Base-by-base conservation (phyloP, 1,140 invertebrate species). In the Carcinoscorpius rotundicauda region DNA sequence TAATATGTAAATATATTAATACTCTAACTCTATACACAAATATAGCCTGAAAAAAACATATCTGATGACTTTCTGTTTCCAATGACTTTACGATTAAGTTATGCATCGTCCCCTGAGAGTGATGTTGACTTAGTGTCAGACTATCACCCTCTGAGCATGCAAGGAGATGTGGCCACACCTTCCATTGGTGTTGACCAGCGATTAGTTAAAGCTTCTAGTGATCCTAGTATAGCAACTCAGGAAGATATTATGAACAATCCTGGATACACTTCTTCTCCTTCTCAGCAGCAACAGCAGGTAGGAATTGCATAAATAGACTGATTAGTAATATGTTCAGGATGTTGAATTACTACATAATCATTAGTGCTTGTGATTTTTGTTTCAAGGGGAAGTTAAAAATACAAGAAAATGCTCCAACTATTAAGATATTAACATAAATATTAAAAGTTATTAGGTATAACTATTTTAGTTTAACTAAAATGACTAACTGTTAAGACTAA, bases 21-120 rank as follows among this genome's bases (percentile, higher is more conserved):
- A 29, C 29, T 29, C 29, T 29, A 29, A 29, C 29, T 29, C 29
- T 29, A 29, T 29, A 29, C 29, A 29, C 29, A 29, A 29, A 29
- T 29, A 29, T 29, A 69, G 76, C 80, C 80, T 4, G 76, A 78
- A n/a, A 79, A 81, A 65, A 73, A 76, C 51, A 77, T 81, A 49
- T 77, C 79, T 56, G 82, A 84, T 68, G 93, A 98, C 83, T 94
- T 97, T 85, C 86, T 98, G 75, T 97, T 98, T 82, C 94, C 94
- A 73, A 95, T 97, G 91, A 91, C 91, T 69, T 91, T 89, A 78
- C 87, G 93, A 74, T 82, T 96, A 70, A 96, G 92, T 74, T 97
- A 95, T 80, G 93, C 91, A 68, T 94, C 91, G 73, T 94, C 91
- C 74, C 92, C 92, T 70, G 93, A 97, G 80, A 94, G 89, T 75